Percentiles rank a stretch among this genome's conserved stretches.
phyloP scores from a whole-genome alignment of 2,113 vertebrate species.

The Peucedramus taeniatus region DNA sequence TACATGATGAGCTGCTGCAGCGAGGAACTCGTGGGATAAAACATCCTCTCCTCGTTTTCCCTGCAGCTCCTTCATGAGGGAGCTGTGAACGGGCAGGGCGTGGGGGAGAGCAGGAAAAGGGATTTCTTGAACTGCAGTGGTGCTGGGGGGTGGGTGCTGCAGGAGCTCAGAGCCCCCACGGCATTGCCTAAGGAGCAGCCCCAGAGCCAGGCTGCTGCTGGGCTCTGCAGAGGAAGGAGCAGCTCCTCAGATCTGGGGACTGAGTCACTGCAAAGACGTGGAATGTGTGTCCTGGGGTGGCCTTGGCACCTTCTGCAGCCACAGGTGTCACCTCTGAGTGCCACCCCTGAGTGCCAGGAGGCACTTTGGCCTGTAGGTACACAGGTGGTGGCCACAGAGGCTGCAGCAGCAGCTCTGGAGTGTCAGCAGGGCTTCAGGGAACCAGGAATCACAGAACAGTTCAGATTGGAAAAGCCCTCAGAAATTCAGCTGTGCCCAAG shows the following conservation, averaged over 20 bases:
- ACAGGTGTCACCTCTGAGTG: neutral
- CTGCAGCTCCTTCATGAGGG: neutral
- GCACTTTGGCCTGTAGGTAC: neutral
- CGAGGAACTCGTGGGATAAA: neutral
- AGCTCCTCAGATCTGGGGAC: neutral
- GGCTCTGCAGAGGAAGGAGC: neutral
- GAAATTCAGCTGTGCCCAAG: too few species aligned
- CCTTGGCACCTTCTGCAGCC: neutral
- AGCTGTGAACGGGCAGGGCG: neutral
- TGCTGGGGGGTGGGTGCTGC: neutral
- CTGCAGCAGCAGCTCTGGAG: neutral
- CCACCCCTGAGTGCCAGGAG: neutral
- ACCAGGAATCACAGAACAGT: too few species aligned
- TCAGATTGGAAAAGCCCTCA: neutral
- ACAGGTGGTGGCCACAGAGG: accelerated
- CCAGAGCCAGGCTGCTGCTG: accelerated
- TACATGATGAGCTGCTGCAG: neutral
- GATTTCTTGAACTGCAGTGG: too few species aligned
- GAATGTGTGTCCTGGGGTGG: neutral
- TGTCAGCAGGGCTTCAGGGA: neutral
- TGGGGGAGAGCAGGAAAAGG: neutral
- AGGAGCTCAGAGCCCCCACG: neutral
- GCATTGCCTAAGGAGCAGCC: accelerated
- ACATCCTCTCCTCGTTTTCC: neutral
- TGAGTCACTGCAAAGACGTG: accelerated